These are phyloP conservation scores for Dione vanillae DNA, from an alignment of 2,888 invertebrate genomes.

Conservation along the genomic window DNA sequence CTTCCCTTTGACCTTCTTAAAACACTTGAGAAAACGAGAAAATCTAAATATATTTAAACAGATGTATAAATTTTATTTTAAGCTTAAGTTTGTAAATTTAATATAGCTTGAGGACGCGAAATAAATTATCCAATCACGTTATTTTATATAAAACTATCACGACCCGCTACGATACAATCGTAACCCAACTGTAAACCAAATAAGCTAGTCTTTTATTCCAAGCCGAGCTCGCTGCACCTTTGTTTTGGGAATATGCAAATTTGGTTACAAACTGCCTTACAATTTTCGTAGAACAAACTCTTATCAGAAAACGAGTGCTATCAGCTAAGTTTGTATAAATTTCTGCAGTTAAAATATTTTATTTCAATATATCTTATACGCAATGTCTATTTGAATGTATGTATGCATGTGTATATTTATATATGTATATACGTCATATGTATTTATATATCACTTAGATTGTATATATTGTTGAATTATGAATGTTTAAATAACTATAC, in stretches of 20 bases:
- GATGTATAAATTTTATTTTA: no score
- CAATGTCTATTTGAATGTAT: no score
- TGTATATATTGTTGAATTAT: no score
- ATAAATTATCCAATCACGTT: conserved; percentile 30
- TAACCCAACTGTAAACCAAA: conserved; percentile 36
- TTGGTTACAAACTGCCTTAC: conserved; percentile 37
- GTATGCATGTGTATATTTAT: no score
- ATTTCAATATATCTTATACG: background rate
- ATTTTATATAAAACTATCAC: conserved; percentile 30
- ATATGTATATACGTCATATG: no score
- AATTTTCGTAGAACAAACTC: conserved; percentile 27
- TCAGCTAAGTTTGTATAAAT: conserved; percentile 11
- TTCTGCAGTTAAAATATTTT: background rate
- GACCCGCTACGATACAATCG: conserved; percentile 29
- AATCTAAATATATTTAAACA: no score
- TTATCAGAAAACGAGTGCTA: conserved; percentile 20
- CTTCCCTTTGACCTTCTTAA: no score
- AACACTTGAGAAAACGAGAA: no score
- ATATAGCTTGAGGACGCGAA: no score
- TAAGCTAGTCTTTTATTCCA: conserved; percentile 39
- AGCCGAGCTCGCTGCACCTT: conserved; percentile 35
- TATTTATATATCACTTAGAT: no score
- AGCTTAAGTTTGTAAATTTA: no score
- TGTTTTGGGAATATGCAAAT: conserved; percentile 39
- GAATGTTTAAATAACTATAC: no score